phyloP scores from a whole-genome alignment of 2,113 vertebrate species.

The Terrapene triunguis region DNA sequence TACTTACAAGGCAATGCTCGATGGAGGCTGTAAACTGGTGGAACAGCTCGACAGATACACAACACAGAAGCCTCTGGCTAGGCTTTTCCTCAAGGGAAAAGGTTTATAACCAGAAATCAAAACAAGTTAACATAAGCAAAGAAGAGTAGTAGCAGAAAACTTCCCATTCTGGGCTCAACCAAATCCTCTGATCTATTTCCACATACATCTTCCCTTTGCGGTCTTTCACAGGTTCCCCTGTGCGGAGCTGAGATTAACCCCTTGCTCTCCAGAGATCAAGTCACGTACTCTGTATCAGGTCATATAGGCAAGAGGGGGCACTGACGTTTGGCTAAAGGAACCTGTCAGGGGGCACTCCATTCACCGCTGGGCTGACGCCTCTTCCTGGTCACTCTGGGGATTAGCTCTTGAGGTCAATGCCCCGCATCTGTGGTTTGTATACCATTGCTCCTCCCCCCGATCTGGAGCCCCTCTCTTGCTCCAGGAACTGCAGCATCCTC shows the following conservation, averaged over 20 bases:
- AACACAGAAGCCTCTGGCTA: neutral
- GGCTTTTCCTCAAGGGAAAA: neutral
- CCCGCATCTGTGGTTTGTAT: no score
- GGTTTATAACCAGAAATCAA: neutral
- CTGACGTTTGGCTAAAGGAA: constrained; percentile 10
- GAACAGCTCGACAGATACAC: neutral
- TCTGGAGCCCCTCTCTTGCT: no score
- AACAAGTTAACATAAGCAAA: neutral
- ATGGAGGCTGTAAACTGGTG: neutral
- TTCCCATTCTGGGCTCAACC: neutral
- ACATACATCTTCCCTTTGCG: neutral
- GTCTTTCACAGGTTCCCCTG: neutral
- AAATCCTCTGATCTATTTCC: neutral
- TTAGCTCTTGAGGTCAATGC: no score
- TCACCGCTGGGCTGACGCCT: no score
- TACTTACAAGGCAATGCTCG: neutral
- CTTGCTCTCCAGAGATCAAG: constrained; percentile 35
- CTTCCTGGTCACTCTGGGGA: no score
- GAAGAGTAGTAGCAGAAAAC: neutral
- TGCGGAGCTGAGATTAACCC: neutral
- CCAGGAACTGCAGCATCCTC: no score
- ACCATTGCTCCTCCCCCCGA: no score
- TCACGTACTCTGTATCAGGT: neutral
- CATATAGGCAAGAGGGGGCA: neutral
- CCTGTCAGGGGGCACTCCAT: no score